Evolutionary conservation across 2,113 vertebrate species (phyloP).

Genomic region (human (Homo sapiens)): GRCh38 chr20:16432501-16433000

Average conservation of each 20-base stretch:
- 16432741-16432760: not conserved
- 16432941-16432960: not conserved
- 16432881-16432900: conserved; percentile 33
- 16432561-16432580: not conserved
- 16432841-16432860: conserved; percentile 50
- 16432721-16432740: not conserved
- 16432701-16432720: not conserved
- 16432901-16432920: conserved; percentile 34
- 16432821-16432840: conserved; percentile 44
- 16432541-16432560: conserved; percentile 37
- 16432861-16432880: conserved; percentile 65
- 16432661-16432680: not conserved
- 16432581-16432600: not conserved
- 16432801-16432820: conserved; percentile 72
- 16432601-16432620: not conserved
- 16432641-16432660: no score
- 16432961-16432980: conserved; percentile 29
- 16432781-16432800: conserved; percentile 63
- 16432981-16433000: not conserved
- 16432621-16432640: not conserved
- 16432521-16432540: not conserved
- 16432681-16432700: not conserved
- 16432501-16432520: not conserved
- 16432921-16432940: not conserved
- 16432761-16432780: conserved; percentile 4